Conservation (phyloP, 2,888 invertebrate genomes). For the Isotomurus palustris region DNA sequence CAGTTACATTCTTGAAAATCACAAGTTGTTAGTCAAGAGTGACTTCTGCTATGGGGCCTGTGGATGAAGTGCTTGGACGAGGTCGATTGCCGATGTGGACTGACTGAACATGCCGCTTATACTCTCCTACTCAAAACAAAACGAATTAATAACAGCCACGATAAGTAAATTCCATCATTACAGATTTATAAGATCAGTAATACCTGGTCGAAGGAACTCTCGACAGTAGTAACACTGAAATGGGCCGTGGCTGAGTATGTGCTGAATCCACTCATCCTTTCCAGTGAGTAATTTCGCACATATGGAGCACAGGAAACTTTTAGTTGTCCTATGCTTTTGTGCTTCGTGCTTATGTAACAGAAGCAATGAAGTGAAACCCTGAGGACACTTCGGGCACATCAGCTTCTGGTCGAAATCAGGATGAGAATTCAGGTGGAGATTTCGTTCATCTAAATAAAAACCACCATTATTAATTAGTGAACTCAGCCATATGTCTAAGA, state of each 20-base stretch:
- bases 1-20: background rate
- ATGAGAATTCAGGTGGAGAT: constrained; percentile 11
- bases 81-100: constrained; percentile 6
- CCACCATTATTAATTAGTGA: background rate
- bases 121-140: constrained; percentile 12
- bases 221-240: constrained; percentile 18
- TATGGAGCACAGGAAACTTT: constrained; percentile 16
- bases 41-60: background rate
- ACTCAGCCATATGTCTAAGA: background rate
- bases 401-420: constrained; percentile 9
- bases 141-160: background rate
- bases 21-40: constrained; percentile 6
- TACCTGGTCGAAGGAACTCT: constrained; percentile 12
- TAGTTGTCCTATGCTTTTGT: constrained; percentile 11
- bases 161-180: background rate
- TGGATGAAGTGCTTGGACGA: background rate
- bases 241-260: constrained; percentile 18
- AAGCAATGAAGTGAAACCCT: constrained; percentile 16
- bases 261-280: constrained; percentile 16
- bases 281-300: constrained; percentile 17
- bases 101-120: constrained; percentile 15
- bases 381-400: constrained; percentile 13
- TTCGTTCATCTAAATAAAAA: constrained; percentile 10
- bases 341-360: constrained; percentile 19
- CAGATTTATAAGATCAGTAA: background rate